phyloP scores from a whole-genome alignment of 2,888 invertebrate species.

The Incurvaria masculella region DNA sequence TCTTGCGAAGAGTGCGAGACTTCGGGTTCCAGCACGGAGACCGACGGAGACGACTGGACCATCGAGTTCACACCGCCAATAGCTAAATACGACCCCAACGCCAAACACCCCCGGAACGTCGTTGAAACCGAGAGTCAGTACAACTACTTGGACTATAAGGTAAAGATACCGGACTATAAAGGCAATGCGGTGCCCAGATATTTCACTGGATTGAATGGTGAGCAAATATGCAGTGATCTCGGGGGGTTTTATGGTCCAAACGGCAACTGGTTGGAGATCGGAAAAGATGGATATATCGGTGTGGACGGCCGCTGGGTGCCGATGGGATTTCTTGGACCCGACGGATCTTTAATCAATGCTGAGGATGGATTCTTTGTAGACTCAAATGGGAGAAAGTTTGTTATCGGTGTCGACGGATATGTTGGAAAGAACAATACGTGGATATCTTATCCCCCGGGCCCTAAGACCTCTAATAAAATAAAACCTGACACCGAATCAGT shows the following conservation, averaged over 20 bases:
- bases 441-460: constrained; percentile 28
- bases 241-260: constrained; percentile 44
- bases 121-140: constrained; percentile 33
- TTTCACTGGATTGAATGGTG: constrained; percentile 45
- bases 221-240: constrained; percentile 42
- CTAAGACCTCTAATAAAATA: background rate
- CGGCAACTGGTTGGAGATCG: constrained; percentile 39
- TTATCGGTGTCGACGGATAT: constrained; percentile 44
- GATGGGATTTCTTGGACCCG: constrained; percentile 40
- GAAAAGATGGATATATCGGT: constrained; percentile 45
- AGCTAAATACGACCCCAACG: constrained; percentile 32
- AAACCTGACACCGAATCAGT: no score
- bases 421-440: constrained; percentile 42
- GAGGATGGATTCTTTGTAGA: constrained; percentile 41
- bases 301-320: constrained; percentile 46
- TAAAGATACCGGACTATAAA: constrained; percentile 37
- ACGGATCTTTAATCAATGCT: constrained; percentile 38
- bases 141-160: constrained; percentile 43
- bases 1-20: constrained; percentile 21
- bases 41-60: constrained; percentile 47
- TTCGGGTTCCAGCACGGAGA: constrained; percentile 33
- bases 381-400: constrained; percentile 24
- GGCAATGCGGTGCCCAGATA: constrained; percentile 41
- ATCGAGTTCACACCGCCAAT: constrained; percentile 39
- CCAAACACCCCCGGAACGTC: constrained; percentile 31